Percentiles rank a stretch among this genome's conserved stretches.
These are phyloP conservation scores for Acrocephalus scirpaceus DNA, from an alignment of 2,797 vertebrate genomes.

Conservation along the genomic window DNA sequence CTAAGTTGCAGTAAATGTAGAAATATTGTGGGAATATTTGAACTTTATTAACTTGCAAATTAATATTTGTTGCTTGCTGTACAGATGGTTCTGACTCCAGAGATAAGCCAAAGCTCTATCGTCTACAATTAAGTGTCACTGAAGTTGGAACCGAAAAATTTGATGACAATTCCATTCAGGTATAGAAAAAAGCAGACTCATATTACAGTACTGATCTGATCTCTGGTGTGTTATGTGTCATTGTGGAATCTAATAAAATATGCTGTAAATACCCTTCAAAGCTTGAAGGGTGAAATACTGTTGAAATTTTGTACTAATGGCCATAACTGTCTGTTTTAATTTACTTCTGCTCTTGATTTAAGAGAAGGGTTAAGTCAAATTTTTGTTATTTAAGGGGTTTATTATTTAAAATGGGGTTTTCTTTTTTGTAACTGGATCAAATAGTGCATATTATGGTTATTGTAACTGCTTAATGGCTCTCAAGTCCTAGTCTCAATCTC, in stretches of 20 bases:
- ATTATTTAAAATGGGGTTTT: not conserved
- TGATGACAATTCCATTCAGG: conserved; percentile 95
- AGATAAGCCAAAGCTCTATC: conserved; percentile 98
- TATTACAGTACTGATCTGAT: not conserved
- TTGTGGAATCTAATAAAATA: not conserved
- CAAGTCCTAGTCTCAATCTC: not conserved
- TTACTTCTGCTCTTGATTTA: not conserved
- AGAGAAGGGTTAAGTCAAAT: not conserved
- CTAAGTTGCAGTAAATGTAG: not conserved
- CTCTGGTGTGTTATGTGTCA: not conserved
- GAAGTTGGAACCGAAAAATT: conserved; percentile 94
- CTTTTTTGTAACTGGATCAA: not conserved
- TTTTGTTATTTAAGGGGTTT: not conserved
- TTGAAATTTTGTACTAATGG: not conserved
- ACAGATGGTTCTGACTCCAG: conserved; percentile 96
- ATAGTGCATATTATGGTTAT: not conserved
- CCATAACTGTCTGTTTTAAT: not conserved
- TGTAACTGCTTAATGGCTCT: not conserved
- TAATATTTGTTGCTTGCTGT: not conserved
- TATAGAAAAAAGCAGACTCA: conserved; percentile 47
- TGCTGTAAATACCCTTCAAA: not conserved
- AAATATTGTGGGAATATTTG: not conserved
- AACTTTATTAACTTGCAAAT: not conserved
- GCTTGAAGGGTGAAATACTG: not conserved
- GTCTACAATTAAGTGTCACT: conserved; percentile 93